Evolutionary conservation across 2,888 invertebrate species (phyloP), one percentile per base, ranked within the genome.

Genomic region (Nymphalis urticae): DNA sequence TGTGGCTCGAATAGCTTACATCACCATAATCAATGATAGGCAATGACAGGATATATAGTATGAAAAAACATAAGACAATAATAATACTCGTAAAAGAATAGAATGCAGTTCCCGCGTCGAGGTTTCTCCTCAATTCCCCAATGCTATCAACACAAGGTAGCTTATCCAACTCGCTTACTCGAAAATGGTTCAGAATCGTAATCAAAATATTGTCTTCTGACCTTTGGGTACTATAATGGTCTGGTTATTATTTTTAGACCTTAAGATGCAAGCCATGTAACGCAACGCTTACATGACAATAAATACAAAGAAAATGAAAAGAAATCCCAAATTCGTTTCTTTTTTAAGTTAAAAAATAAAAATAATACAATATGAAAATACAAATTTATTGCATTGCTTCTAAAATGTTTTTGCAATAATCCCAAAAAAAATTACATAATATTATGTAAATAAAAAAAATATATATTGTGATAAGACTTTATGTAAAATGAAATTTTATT

Each of bases 121-220:
- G 36, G n/a, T 17, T 50, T n/a, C 17, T 2, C 19, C 42, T 19
- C 42, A 42, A 58, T 42, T 58, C 58, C 58, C 58, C 58, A 58
- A 58, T n/a, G 58, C 19, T 42, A 58, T 58, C 58, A 58, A 19
- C 36, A 19, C 19, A 27, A 56, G 56, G 32, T 58, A 58, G 4
- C 13, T 42, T 42, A 42, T 42, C 10, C 36, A 56, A 58, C 36
- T 21, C n/a, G 58, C 58, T 36, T 58, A 58, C 58, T 58, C 58
- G 58, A 42, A 42, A 42, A 17, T 16, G 19, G 36, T 1, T 42
- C n/a, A 36, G 13, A 58, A 58, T 58, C 42, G 27, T 58, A 42
- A 58, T 58, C 58, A 58, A 58, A 58, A 42, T 58, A 58, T 42
- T 21, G 58, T 58, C 58, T 58, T 58, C n/a, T 3, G 36, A 42